Base-by-base conservation (phyloP, 1,140 invertebrate genomes). In the Bombus vancouverensis region DNA sequence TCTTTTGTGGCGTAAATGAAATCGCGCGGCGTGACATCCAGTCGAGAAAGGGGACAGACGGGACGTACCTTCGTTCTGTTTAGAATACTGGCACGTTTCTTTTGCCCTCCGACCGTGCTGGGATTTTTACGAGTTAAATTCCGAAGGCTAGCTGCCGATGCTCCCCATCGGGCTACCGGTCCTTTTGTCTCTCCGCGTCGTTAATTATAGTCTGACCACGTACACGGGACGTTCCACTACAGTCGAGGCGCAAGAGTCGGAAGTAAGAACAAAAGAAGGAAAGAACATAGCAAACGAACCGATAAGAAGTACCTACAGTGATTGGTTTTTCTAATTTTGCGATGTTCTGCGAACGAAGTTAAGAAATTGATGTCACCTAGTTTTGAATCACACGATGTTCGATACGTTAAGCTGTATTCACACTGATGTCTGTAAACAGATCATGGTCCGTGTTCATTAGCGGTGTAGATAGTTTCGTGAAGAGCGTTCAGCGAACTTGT, bases 1-100 rank as follows among this genome's bases (percentile, higher is more conserved):
- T 65, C 87, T 83, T 89, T 89, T 89, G 53, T 79, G 65, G 57
- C 68, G 87, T 74, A 86, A 89, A 89, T 89, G 87, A 89, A 89
- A 89, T 86, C 87, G 65, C 68, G 68, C 70, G 44, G 39, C 62
- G 57, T 53, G 72, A 82, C 78, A 59, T 66, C 75, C 83, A 59
- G 34, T 44, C 62, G n/a, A 39, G 59, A 34, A 15, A 65, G 47
- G 37, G 5, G 34, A 25, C 44, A 22, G 39, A 8, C 10, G 34
- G 47, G 25, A 32, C 57, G 75, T n/a, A 25, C 8, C 6, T 42
- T 66, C 85, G 65, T 66, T 18, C 59, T 62, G 78, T 80, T 88
- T 79, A 83, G 81, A 89, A 86, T 80, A 77, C 76, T 9, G 42
- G 12, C 65, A 13, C 68, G 81, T 12, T 77, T n/a, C 79, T 73